phyloP scores from a whole-genome alignment of 1,140 invertebrate species.

The Delia radicum region DNA sequence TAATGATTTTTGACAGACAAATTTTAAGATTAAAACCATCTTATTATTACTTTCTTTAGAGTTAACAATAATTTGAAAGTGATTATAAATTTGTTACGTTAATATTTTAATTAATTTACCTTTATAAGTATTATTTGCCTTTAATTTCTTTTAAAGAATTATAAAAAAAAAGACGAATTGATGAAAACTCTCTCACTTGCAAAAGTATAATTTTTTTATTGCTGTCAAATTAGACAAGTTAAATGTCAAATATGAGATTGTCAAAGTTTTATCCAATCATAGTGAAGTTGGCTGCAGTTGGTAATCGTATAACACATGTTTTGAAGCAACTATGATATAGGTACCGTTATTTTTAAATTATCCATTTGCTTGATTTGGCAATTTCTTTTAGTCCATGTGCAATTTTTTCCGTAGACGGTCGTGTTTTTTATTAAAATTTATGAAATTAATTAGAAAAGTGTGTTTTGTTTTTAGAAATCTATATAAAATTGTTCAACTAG shows the following conservation, averaged over 20 bases:
- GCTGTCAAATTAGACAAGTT: not conserved
- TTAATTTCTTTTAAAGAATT: not conserved
- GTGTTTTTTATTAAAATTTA: too few species aligned
- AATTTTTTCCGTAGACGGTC: too few species aligned
- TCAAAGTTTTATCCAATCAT: not conserved
- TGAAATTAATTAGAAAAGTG: too few species aligned
- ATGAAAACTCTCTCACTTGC: constrained; percentile 10
- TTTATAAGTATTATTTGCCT: not conserved
- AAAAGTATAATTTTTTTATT: constrained; percentile 8
- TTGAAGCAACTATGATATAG: too few species aligned
- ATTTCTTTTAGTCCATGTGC: too few species aligned
- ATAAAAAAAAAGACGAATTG: not conserved
- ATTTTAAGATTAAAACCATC: not conserved
- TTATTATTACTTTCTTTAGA: not conserved
- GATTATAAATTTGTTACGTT: not conserved
- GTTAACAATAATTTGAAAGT: not conserved
- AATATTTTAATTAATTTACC: not conserved
- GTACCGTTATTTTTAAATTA: not conserved
- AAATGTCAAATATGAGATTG: not conserved
- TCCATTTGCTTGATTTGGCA: too few species aligned
- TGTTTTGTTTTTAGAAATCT: too few species aligned
- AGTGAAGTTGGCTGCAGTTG: not conserved
- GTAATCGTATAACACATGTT: too few species aligned
- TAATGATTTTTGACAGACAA: not conserved
- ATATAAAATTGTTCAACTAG: too few species aligned